phyloP scores from a whole-genome alignment of 2,888 invertebrate species.

The Temnothorax ravouxi region DNA sequence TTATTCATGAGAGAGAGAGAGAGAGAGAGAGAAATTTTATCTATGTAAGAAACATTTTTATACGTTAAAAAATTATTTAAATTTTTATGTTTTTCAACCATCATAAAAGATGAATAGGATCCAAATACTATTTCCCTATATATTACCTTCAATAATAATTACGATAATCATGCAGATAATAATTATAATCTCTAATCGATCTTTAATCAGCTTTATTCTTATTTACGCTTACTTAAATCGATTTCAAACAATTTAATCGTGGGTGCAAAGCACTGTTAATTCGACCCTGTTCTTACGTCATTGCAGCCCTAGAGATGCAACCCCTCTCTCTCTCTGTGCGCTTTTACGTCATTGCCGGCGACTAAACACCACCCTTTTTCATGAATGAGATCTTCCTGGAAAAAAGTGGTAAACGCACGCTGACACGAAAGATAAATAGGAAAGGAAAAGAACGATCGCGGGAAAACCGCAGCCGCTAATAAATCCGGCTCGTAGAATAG shows the following conservation, averaged over 20 bases:
- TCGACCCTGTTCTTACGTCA: conserved; percentile 70
- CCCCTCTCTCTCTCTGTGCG: conserved; percentile 28
- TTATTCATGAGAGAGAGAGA: too few relatives aligned
- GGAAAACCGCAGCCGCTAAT: conserved; percentile 32
- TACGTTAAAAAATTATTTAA: not conserved
- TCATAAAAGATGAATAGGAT: not conserved
- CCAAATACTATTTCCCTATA: not conserved
- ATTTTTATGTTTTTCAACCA: not conserved
- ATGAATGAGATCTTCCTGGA: conserved; percentile 54
- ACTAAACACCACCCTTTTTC: conserved; percentile 65
- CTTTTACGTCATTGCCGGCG: conserved; percentile 76
- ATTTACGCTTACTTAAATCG: not conserved
- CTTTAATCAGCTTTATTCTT: not conserved
- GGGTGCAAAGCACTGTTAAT: conserved; percentile 6
- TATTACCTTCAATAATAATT: not conserved
- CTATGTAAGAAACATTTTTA: not conserved
- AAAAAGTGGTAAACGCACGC: conserved; percentile 29
- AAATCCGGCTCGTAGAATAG: conserved; percentile 39
- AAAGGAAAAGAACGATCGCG: conserved; percentile 29
- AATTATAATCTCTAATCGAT: not conserved
- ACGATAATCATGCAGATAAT: not conserved
- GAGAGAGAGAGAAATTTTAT: too few relatives aligned
- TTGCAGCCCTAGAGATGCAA: conserved; percentile 59
- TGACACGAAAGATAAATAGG: conserved; percentile 45
- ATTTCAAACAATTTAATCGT: not conserved